Base-by-base conservation (phyloP, 2,797 vertebrate genomes). In the Myripristis jacobus region DNA sequence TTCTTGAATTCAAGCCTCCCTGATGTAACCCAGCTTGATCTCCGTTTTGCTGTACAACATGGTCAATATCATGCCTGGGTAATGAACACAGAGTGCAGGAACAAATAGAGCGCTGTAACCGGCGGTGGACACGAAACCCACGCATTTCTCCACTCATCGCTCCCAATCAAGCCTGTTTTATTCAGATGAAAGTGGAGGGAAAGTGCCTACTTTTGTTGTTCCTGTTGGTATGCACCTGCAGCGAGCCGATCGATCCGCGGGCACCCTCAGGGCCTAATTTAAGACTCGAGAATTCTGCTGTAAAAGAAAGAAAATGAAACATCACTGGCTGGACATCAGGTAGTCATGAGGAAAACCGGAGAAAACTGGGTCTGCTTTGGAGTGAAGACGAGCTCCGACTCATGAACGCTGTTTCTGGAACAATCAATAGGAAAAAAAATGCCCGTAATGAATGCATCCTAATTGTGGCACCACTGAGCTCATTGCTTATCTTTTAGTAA, bases 91-190 rank as follows among this genome's bases (percentile, higher is more conserved):
- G 70, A 60, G 64, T 73, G 71, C 56, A 57, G 70, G 80, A 88
- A 70, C 68, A 73, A 80, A 79, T 61, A 66, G 60, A 79, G 36
- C 0, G 36, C 21, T 55, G 56, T 21, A 82, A 50, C 52, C 13
- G n/a, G 48, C 70, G 67, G 70, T 71, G 76, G 73, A 87, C 65
- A 43, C 44, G 19, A 82, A n/a, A 70, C 81, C 53, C 19, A 52
- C 70, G 61, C 75, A 44, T 81, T 79, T 82, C 80, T 70, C 70
- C 64, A 41, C 80, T 76, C 75, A 47, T 67, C 55, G 50, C 79
- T 88, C 82, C 83, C 75, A 81, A 84, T 85, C 83, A 85, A 63
- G 81, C 80, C 31, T 53, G 79, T 78, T 89, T 89, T 88, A 89
- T 87, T 88, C 62, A 74, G 53, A 75, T 86, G 75, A 86, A 88